These are phyloP conservation scores for Mesitornis unicolor DNA, from an alignment of 2,113 vertebrate genomes.

Conservation along the genomic window DNA sequence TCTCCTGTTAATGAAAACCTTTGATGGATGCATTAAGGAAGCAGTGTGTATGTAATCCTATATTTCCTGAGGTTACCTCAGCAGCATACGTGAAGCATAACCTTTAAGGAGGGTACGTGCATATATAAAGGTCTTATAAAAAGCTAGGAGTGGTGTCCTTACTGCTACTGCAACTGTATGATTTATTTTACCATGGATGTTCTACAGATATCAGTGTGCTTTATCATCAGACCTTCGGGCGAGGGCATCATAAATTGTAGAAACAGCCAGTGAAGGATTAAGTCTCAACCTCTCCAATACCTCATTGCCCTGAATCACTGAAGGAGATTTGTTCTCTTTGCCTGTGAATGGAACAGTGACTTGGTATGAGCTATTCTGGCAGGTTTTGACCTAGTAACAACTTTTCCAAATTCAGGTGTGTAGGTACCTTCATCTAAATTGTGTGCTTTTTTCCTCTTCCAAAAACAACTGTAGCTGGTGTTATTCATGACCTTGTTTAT, in stretches of 20 bases:
- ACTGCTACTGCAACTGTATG: neutral
- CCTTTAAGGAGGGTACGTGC: neutral
- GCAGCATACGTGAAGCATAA: neutral
- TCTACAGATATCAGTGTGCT: neutral
- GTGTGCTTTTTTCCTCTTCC: neutral
- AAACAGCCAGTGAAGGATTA: neutral
- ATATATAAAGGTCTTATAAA: neutral
- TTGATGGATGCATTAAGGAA: constrained; percentile 56
- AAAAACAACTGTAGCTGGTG: neutral
- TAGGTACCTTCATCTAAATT: neutral
- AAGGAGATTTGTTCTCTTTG: neutral
- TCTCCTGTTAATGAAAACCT: constrained; percentile 25
- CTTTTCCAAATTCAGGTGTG: neutral
- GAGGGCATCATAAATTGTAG: neutral
- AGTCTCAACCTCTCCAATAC: neutral
- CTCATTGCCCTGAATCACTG: neutral
- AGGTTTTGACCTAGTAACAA: neutral
- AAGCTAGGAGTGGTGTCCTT: neutral
- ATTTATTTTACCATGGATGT: neutral
- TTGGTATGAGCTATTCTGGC: neutral
- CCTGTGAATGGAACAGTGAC: neutral
- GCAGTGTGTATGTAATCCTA: neutral
- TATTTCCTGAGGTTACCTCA: constrained; percentile 51
- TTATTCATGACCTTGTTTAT: neutral
- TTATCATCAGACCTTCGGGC: neutral